These are phyloP conservation scores for Cyprinus carpio DNA, from an alignment of 2,113 vertebrate species.

Conservation along the genomic window DNA sequence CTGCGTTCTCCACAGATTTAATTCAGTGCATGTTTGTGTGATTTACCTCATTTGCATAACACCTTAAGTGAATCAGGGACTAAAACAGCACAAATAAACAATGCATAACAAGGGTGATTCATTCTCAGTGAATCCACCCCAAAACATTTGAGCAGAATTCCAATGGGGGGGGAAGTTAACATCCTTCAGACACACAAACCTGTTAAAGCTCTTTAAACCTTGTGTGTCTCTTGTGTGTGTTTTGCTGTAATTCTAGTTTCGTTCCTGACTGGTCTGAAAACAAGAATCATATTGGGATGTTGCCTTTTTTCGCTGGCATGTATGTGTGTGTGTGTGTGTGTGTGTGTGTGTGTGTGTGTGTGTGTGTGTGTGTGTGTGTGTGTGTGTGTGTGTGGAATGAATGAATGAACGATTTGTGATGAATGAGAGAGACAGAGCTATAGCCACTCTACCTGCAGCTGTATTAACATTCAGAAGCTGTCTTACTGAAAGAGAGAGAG, in stretches of 20 bases:
- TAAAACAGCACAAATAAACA: not conserved
- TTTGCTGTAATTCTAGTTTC: constrained; percentile 1
- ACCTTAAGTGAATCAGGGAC: not conserved
- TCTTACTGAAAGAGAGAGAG: constrained; percentile 59
- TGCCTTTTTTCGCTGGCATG: no score
- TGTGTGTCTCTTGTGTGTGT: not conserved
- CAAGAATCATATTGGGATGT: not conserved
- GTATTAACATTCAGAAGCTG: constrained; percentile 63
- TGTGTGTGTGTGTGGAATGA: constrained; percentile 16
- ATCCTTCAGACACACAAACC: not conserved
- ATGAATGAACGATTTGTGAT: constrained; percentile 49
- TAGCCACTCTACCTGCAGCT: constrained; percentile 64
- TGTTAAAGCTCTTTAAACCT: not conserved
- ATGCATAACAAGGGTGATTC: not conserved
- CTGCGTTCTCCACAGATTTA: not conserved
- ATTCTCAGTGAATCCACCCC: not conserved
- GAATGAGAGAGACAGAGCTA: constrained; percentile 55
- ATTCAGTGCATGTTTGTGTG: not conserved
- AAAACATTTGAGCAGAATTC: not conserved
- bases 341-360: not conserved
- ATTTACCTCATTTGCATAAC: constrained; percentile 18
- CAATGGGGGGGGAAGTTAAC: not conserved
- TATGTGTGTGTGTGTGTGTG: not conserved
- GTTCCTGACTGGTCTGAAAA: not conserved
- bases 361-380: no score